Conservation (phyloP, 2,888 invertebrate species). For the Agrenia bidenticulata region DNA sequence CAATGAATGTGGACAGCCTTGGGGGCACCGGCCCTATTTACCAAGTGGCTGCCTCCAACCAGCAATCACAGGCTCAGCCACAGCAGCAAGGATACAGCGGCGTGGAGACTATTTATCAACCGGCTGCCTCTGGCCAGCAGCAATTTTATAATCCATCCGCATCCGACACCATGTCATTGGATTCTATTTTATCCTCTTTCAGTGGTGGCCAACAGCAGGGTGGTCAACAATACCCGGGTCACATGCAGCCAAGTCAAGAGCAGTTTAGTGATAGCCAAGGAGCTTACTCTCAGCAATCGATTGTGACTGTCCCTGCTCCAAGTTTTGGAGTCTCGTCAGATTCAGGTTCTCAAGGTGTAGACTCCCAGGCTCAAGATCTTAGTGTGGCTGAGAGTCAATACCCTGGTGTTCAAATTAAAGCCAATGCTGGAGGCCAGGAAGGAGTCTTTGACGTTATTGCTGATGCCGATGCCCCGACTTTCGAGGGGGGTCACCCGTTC, state of each 20-base stretch:
- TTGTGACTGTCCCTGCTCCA: slow-evolving; percentile 20
- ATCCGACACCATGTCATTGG: not conserved
- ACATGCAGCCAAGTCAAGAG: not conserved
- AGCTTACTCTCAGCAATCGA: not conserved
- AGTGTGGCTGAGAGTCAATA: not conserved
- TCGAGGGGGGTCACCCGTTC: slow-evolving; percentile 51
- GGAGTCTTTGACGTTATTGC: slow-evolving; percentile 50
- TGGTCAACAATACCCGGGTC: slow-evolving; percentile 24
- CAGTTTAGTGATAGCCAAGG: not conserved
- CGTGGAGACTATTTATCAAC: not conserved
- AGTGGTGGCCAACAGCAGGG: slow-evolving; percentile 25
- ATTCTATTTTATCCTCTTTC: not conserved
- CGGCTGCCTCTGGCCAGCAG: slow-evolving; percentile 1
- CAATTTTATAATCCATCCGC: too few relatives aligned
- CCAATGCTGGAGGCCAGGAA: slow-evolving; percentile 31
- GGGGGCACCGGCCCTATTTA: not conserved
- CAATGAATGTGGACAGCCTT: not conserved
- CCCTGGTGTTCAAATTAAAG: slow-evolving; percentile 41
- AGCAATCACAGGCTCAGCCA: not conserved
- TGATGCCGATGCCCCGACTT: slow-evolving; percentile 48
- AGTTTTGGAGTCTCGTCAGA: not conserved
- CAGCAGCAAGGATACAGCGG: too few relatives aligned
- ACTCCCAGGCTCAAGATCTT: not conserved
- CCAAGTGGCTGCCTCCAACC: slow-evolving; percentile 4
- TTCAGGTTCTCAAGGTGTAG: not conserved